Percentiles rank a stretch among this genome's conserved stretches.
These are phyloP conservation scores for Lymantria dispar DNA, from an alignment of 2,888 invertebrate species.

Conservation along the genomic window DNA sequence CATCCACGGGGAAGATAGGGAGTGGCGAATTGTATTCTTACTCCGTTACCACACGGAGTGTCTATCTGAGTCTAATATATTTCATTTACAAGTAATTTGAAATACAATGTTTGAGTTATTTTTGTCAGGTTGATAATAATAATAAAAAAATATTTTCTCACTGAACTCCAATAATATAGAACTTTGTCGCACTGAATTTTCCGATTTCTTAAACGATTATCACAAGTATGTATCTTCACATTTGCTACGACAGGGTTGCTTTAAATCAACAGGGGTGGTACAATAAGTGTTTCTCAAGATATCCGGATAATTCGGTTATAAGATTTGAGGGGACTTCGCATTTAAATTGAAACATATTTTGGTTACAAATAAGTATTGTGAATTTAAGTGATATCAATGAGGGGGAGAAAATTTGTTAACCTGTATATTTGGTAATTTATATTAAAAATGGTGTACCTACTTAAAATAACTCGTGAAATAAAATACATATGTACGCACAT, in stretches of 20 bases:
- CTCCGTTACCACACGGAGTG: too few relatives aligned
- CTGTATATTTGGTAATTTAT: too few relatives aligned
- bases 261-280: constrained; percentile 6
- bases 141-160: constrained; percentile 3
- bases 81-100: too few relatives aligned
- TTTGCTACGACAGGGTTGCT: constrained; percentile 19
- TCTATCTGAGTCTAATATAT: too few relatives aligned
- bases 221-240: constrained; percentile 8
- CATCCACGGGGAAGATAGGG: too few relatives aligned
- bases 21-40: too few relatives aligned
- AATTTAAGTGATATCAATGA: neutral
- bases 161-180: constrained; percentile 21
- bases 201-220: constrained; percentile 14
- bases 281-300: constrained; percentile 17
- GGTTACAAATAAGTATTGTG: constrained; percentile 9
- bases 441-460: too few relatives aligned
- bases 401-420: neutral
- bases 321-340: constrained; percentile 27
- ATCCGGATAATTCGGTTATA: constrained; percentile 26
- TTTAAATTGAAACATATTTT: constrained; percentile 16
- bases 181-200: constrained; percentile 15
- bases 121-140: too few relatives aligned
- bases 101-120: too few relatives aligned
- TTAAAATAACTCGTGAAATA: too few relatives aligned
- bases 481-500: too few relatives aligned